Base-by-base conservation (phyloP, 1,140 invertebrate genomes). In the Melanaphis sacchari region DNA sequence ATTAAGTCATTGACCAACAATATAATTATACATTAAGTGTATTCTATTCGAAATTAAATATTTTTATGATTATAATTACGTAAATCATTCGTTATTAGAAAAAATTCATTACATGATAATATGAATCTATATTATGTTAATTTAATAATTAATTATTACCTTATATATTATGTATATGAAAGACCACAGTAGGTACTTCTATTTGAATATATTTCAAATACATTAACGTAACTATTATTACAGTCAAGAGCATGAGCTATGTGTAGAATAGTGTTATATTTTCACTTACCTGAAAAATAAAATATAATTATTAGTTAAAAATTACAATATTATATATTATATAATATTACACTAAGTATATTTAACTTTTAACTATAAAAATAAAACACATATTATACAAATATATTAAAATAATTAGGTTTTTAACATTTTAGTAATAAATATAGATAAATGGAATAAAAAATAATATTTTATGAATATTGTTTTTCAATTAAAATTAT, bases 251-350 rank as follows among this genome's bases (percentile, higher is more conserved):
- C 59, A 41, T 26, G 15, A 22, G 36, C 38, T 40, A 18, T 26
- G 11, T 9, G 31, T 82, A 38, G 76, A 43, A n/a, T 43, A 18
- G 3, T 43, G 84, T n/a, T 18, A 85, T 31, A 31, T 85, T 82
- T 85, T 43, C 84, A 85, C 84, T 85, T 43, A 85, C 84, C 84
- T 85, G 84, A 43, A 85, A 85, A 85, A 85, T 31, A 43, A 43
- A 43, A 41, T 18, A n/a, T 2, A n/a, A 31, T 6, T 26, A 85
- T 85, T 40, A 82, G 7, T 24, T 40, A 82, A 2, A 66, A 66
- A 24, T 52, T 24, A 52, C 22, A 52, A 24, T 52, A 52, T 66
- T 66, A n/a, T 66, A 66, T 6, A 4, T 36, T 76, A 36, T 76
- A 76, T 5, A 8, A 31, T 26, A 26, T 31, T 1, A 59, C 1